Evolutionary conservation across 1,140 invertebrate genomes (phyloP).

Genomic region (Anastrepha ludens): DNA sequence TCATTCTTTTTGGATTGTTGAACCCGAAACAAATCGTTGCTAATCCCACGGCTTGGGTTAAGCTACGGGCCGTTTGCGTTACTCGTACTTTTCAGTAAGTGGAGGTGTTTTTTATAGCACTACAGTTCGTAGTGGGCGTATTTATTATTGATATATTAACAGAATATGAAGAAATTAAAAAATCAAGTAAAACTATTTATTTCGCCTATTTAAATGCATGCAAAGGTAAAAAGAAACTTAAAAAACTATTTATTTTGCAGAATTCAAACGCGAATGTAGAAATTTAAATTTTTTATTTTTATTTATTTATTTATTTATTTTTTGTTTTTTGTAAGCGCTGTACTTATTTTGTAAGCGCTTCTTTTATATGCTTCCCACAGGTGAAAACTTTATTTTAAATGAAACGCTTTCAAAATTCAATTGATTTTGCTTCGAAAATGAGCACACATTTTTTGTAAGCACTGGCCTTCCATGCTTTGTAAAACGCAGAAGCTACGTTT

Average conservation of each 20-base stretch:
- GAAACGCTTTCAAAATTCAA: neutral
- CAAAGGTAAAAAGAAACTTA: too few species aligned
- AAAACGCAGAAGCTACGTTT: too few species aligned
- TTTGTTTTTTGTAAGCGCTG: neutral
- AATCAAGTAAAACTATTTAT: conserved; percentile 43
- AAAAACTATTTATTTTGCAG: too few species aligned
- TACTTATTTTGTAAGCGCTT: neutral
- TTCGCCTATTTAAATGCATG: neutral
- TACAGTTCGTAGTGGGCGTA: neutral
- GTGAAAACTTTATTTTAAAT: neutral
- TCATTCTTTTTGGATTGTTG: conserved; percentile 42
- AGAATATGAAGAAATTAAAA: conserved; percentile 24
- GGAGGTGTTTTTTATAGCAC: neutral
- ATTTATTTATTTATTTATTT: too few species aligned
- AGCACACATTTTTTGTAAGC: neutral
- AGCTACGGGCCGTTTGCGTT: conserved; percentile 12
- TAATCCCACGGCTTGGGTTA: conserved; percentile 30
- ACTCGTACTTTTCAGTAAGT: neutral
- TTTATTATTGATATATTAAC: conserved; percentile 37
- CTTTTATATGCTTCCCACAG: neutral
- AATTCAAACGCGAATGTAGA: too few species aligned
- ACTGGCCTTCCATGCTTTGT: neutral
- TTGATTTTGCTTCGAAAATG: neutral
- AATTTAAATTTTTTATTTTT: too few species aligned
- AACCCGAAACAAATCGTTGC: conserved; percentile 40